Evolutionary conservation across 2,797 vertebrate species (phyloP), one percentile per base, ranked within the genome.

Genomic region (Atherinosoma microstoma): DNA sequence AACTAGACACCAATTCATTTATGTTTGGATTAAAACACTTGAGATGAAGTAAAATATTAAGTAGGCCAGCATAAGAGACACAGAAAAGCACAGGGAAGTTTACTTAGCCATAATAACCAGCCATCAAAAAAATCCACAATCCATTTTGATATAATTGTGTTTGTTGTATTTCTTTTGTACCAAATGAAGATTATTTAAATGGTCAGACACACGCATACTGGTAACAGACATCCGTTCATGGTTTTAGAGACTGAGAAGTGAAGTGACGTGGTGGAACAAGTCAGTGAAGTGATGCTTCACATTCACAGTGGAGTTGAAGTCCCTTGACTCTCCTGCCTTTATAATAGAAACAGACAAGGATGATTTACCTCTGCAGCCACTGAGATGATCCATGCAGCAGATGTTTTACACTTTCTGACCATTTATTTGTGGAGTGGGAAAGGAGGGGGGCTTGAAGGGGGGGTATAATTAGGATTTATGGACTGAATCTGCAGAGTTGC

Each of bases 391-490:
- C 94, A 93, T 94, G 92, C 95, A 96, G 96, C 97, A 98, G 97
- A 97, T 98, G 97, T 97, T 98, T 97, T 97, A 96, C 96, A 97
- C 97, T 97, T 98, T 97, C 96, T 98, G 96, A 97, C 96, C 96
- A 96, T 97, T 97, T 97, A 96, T 97, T 97, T 98, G 96, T 95
- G 94, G 84, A 86, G 90, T 76, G 59, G 79, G 94, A 90, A 88
- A 74, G 70, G 67, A 58, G 53, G 13, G 18, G 36, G 36, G 24
- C 27, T 64, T 53, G 42, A 47, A 47, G 73, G 94, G 91, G 94
- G 94, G 93, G 95, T 94, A 94, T 97, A 97, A 98, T 97, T 97
- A 97, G 97, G 97, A 98, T 98, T 97, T 97, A 97, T 98, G 96
- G 96, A 97, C 96, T 97, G 96, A 96, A 97, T 97, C 96, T 98